These are phyloP conservation scores for Orientallactaga bullata DNA, from an alignment of 2,113 vertebrate species.

Conservation along the genomic window DNA sequence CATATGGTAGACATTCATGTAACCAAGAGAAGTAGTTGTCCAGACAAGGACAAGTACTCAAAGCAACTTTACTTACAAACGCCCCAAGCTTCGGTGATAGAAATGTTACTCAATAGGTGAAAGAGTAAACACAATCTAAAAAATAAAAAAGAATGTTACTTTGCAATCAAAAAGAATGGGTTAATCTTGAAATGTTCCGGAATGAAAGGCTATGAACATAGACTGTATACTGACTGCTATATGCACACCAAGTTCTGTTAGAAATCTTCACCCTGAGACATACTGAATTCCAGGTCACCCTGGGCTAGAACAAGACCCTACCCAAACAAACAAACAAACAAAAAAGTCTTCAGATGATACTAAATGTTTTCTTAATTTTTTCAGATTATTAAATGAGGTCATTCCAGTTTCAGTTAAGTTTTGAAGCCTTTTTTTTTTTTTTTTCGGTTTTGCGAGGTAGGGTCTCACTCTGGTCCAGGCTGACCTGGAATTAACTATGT, in stretches of 20 bases:
- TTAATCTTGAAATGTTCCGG: neutral
- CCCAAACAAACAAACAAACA: too few relatives aligned
- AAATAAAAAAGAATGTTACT: neutral
- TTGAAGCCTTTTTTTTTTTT: slow-evolving; percentile 4
- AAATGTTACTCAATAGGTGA: neutral
- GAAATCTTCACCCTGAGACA: neutral
- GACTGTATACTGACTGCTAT: neutral
- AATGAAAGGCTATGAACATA: neutral
- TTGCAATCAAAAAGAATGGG: neutral
- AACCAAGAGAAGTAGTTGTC: neutral
- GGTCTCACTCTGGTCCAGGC: too few relatives aligned
- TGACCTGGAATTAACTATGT: too few relatives aligned
- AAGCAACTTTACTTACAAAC: too few relatives aligned
- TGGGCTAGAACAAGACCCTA: too few relatives aligned
- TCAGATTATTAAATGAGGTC: neutral
- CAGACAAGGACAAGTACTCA: neutral
- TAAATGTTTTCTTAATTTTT: neutral
- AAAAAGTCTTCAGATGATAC: too few relatives aligned
- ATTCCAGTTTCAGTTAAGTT: neutral
- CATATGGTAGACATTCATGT: neutral
- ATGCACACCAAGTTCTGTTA: neutral
- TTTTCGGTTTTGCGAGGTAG: too few relatives aligned
- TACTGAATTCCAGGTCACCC: too few relatives aligned
- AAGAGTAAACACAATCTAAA: neutral
- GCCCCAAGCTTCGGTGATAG: neutral